phyloP scores from a whole-genome alignment of 2,888 invertebrate species.

The Yponomeuta malinellus region DNA sequence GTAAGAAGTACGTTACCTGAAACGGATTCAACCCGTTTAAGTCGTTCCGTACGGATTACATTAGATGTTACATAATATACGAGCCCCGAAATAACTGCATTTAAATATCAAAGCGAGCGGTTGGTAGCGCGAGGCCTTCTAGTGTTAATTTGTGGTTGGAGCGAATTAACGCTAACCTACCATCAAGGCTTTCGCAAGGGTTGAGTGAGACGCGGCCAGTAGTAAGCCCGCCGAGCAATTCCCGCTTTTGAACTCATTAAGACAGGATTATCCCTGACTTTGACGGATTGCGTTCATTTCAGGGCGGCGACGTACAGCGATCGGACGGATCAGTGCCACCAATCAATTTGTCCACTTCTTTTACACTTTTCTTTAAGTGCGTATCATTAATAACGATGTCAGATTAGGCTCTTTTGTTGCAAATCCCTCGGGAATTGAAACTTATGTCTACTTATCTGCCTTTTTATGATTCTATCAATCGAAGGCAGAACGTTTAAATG shows the following conservation, averaged over 20 bases:
- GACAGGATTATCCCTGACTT: constrained; percentile 63
- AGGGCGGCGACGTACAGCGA: constrained; percentile 30
- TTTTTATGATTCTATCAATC: neutral
- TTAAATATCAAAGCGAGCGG: constrained; percentile 28
- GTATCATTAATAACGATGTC: constrained; percentile 33
- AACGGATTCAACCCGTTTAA: neutral
- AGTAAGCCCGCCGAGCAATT: constrained; percentile 32
- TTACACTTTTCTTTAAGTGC: constrained; percentile 35
- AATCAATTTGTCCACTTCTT: constrained; percentile 44
- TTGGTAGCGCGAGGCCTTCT: constrained; percentile 1
- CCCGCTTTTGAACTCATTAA: constrained; percentile 67
- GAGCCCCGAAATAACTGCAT: neutral
- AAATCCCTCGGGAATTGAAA: neutral
- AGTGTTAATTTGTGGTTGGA: constrained; percentile 5
- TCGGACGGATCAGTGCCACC: constrained; percentile 44
- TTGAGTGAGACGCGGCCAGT: neutral
- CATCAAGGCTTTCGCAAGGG: constrained; percentile 6
- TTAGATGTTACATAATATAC: neutral
- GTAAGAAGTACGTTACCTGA: neutral
- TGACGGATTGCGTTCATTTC: constrained; percentile 59
- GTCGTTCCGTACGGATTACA: neutral
- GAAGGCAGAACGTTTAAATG: neutral
- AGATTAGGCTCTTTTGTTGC: constrained; percentile 15
- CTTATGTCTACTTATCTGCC: neutral
- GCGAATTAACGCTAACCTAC: constrained; percentile 4